Evolutionary conservation across 1,140 invertebrate genomes (phyloP).

Genomic region (Battus philenor): DNA sequence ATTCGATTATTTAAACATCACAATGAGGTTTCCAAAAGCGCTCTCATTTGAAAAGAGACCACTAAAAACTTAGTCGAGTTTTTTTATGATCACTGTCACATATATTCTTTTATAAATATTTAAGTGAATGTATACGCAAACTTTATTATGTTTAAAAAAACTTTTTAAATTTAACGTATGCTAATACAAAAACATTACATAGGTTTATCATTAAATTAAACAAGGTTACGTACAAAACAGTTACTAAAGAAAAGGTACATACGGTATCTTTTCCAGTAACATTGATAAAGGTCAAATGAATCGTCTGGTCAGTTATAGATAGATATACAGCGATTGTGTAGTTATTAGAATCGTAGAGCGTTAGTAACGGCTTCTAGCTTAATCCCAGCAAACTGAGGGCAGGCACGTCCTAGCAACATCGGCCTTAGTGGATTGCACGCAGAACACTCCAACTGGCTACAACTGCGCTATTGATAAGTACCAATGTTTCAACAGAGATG

Average conservation of each 20-base stretch:
- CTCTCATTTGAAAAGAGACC: too few relatives aligned
- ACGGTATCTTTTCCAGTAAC: not conserved
- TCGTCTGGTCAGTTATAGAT: not conserved
- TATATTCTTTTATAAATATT: not conserved
- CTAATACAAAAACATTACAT: not conserved
- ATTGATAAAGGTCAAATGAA: too few relatives aligned
- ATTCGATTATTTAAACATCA: too few relatives aligned
- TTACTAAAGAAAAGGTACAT: not conserved
- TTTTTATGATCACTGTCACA: not conserved
- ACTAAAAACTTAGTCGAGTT: not conserved
- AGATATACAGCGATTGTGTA: constrained; percentile 1
- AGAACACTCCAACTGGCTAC: too few relatives aligned
- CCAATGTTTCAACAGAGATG: too few relatives aligned
- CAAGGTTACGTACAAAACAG: not conserved
- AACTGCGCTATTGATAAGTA: too few relatives aligned
- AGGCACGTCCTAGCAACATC: not conserved
- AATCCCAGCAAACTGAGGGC: constrained; percentile 1
- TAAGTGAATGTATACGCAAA: not conserved
- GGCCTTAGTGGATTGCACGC: constrained; percentile 10
- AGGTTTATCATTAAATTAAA: not conserved
- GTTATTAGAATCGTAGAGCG: not conserved
- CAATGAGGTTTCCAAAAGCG: too few relatives aligned
- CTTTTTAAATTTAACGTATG: not conserved
- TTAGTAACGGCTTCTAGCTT: not conserved
- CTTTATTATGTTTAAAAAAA: not conserved